Evolutionary conservation across 2,113 vertebrate genomes (phyloP).

Genomic region (Regulus satrapa): DNA sequence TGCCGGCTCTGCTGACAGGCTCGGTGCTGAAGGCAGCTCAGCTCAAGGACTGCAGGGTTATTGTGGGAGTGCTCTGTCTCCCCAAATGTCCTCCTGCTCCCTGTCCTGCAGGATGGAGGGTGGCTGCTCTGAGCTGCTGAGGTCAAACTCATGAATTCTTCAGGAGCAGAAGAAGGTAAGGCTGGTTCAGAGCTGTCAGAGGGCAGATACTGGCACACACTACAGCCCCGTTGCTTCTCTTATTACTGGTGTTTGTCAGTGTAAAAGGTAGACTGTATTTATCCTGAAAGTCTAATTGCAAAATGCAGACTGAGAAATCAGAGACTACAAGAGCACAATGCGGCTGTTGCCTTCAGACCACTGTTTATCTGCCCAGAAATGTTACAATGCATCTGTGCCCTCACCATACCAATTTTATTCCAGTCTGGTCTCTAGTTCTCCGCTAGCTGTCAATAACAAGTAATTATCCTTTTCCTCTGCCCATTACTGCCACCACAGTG

Average conservation of each 20-base stretch:
- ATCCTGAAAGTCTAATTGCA: not conserved
- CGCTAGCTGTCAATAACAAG: not conserved
- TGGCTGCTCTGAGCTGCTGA: not conserved
- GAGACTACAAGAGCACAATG: not conserved
- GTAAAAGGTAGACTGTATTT: not conserved
- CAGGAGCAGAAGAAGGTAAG: not conserved
- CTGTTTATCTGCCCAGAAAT: not conserved
- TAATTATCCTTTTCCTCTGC: not conserved
- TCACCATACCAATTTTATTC: not conserved
- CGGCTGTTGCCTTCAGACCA: not conserved
- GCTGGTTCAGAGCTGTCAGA: not conserved
- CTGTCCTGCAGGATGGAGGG: not conserved
- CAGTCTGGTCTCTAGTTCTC: not conserved
- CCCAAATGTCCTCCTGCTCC: not conserved
- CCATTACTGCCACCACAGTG: not conserved
- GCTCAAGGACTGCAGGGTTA: not conserved
- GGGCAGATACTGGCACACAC: not conserved
- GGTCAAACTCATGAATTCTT: not conserved
- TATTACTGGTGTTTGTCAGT: not conserved
- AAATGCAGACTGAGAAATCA: not conserved
- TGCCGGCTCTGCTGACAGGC: not conserved
- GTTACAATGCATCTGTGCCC: not conserved
- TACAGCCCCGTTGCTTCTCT: rapidly evolving
- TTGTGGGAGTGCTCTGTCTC: not conserved
- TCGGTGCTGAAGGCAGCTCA: not conserved